Percentiles rank a stretch among this genome's conserved stretches.
Conservation (phyloP, 2,113 vertebrate genomes). For the Apeltes quadracus region DNA sequence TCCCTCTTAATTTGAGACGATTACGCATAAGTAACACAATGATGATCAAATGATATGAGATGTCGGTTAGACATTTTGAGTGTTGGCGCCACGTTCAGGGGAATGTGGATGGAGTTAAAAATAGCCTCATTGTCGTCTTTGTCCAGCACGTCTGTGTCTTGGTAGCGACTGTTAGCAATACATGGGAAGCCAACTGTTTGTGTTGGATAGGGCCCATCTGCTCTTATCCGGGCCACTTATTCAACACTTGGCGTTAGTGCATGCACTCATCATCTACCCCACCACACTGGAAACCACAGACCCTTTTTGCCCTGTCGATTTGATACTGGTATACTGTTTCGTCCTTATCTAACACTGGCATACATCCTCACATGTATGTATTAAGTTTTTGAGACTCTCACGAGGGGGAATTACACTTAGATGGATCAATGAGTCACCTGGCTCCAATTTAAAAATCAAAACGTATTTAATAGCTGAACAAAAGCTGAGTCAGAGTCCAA, state of each 20-base stretch:
- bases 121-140: background rate
- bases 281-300: background rate
- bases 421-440: too few species aligned
- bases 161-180: background rate
- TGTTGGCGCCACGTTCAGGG: background rate
- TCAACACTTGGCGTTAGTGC: background rate
- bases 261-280: background rate
- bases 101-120: slow-evolving; percentile 13
- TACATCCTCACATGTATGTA: background rate
- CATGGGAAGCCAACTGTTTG: background rate
- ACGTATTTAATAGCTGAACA: too few species aligned
- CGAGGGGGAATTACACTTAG: too few species aligned
- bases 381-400: too few species aligned
- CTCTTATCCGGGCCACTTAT: slow-evolving; percentile 5
- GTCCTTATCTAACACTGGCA: background rate
- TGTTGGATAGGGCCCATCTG: slow-evolving; percentile 13
- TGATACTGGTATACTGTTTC: background rate
- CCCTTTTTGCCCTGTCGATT: background rate
- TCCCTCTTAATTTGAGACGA: background rate
- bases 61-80: background rate
- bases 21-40: background rate
- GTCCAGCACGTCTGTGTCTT: background rate
- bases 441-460: too few species aligned
- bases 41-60: background rate
- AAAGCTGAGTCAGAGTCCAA: too few species aligned